A percentile compares a stretch with the other conserved stretches of the same genome.
phyloP scores from a whole-genome alignment of 2,113 vertebrate species.

The Arothron firmamentum region DNA sequence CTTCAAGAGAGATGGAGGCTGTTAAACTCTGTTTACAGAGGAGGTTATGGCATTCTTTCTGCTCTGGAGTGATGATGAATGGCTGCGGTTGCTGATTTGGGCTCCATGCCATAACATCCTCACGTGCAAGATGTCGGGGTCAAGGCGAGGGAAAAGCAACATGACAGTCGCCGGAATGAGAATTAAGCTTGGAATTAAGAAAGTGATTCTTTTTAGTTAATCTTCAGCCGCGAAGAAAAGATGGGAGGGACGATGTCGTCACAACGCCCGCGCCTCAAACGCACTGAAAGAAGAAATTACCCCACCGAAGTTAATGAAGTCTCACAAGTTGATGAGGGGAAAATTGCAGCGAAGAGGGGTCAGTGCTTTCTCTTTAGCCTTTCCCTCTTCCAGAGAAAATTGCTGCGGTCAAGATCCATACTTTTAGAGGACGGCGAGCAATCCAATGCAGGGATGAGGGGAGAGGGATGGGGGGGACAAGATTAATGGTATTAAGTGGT shows the following conservation, averaged over 20 bases:
- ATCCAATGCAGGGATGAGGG: conserved; percentile 48
- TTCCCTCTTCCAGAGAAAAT: conserved; percentile 73
- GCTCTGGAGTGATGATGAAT: not conserved
- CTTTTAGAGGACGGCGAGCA: conserved; percentile 74
- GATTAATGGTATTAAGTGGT: conserved; percentile 75
- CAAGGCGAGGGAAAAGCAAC: not conserved
- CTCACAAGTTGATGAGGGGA: conserved; percentile 77
- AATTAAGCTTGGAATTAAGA: not conserved
- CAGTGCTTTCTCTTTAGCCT: conserved; percentile 77
- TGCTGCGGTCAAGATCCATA: conserved; percentile 73
- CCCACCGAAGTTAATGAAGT: conserved; percentile 79
- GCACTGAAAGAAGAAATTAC: conserved; percentile 70
- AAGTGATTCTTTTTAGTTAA: too few species aligned
- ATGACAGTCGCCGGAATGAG: not conserved
- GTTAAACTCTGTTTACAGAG: not conserved
- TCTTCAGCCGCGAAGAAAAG: not conserved
- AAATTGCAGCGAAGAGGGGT: conserved; percentile 77
- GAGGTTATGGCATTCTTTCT: not conserved
- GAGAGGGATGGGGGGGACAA: conserved; percentile 44
- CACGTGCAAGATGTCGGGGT: not conserved
- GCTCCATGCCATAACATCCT: not conserved
- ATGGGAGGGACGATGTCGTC: conserved; percentile 32
- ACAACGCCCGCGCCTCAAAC: conserved; percentile 32
- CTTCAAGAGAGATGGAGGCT: conserved; percentile 9
- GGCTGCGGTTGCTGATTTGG: not conserved